These are phyloP conservation scores for Blennius ocellaris DNA, from an alignment of 2,113 vertebrate species.

Conservation along the genomic window DNA sequence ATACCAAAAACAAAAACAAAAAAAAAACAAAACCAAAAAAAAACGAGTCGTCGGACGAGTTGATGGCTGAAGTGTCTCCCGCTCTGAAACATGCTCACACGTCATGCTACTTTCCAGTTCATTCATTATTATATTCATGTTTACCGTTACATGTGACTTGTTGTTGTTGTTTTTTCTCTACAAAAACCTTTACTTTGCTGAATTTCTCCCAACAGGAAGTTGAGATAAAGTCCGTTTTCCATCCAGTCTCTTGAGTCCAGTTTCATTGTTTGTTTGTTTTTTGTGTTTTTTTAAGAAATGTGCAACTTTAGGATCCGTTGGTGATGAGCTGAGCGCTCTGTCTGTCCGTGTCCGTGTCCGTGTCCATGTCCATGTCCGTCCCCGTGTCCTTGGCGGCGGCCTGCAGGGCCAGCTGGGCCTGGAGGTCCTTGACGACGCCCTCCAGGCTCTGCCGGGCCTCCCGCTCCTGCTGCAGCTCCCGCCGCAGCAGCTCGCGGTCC, in stretches of 20 bases:
- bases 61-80: slow-evolving; percentile 55
- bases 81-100: slow-evolving; percentile 70
- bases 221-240: slow-evolving; percentile 84
- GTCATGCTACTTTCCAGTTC: slow-evolving; percentile 77
- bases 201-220: slow-evolving; percentile 73
- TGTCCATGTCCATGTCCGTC: slow-evolving; percentile 55
- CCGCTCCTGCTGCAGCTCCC: slow-evolving; percentile 90
- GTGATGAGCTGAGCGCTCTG: slow-evolving; percentile 61
- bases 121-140: slow-evolving; percentile 59
- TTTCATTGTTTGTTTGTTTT: no score
- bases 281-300: slow-evolving; percentile 32
- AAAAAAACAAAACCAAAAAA: no score
- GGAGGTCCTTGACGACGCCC: slow-evolving; percentile 93
- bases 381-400: slow-evolving; percentile 58
- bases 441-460: slow-evolving; percentile 95
- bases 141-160: slow-evolving; percentile 63
- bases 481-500: slow-evolving; percentile 92
- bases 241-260: slow-evolving; percentile 54
- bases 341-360: slow-evolving; percentile 66
- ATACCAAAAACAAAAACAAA: slow-evolving; percentile 74
- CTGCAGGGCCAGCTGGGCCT: slow-evolving; percentile 91
- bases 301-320: slow-evolving; percentile 69
- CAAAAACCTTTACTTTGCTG: slow-evolving; percentile 41
- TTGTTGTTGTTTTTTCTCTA: slow-evolving; percentile 24
- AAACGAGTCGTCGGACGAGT: slow-evolving; percentile 67